phyloP scores from a whole-genome alignment of 2,113 vertebrate genomes.

The Jacana jacana region DNA sequence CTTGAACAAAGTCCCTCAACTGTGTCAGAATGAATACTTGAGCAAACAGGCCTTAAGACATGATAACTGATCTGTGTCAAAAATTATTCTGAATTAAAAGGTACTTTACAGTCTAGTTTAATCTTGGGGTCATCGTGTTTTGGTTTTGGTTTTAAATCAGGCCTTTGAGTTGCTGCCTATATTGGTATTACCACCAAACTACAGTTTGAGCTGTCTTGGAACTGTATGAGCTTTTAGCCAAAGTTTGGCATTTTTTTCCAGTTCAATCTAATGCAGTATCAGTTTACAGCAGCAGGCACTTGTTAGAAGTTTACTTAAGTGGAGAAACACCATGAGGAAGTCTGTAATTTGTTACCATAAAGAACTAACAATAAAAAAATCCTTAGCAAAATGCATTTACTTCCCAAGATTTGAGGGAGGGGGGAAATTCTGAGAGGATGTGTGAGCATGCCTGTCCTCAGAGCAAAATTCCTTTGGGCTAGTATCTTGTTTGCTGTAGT shows the following conservation, averaged over 20 bases:
- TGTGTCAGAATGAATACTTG: neutral
- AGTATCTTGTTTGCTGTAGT: neutral
- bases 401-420: neutral
- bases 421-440: neutral
- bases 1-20: neutral
- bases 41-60: neutral
- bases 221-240: too few species aligned
- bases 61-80: neutral
- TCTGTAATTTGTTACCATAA: neutral
- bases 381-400: neutral
- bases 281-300: neutral
- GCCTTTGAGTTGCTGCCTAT: neutral
- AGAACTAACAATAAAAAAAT: neutral
- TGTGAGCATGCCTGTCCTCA: neutral
- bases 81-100: neutral
- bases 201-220: neutral
- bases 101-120: neutral
- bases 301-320: neutral
- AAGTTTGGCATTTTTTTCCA: neutral
- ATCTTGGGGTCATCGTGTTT: neutral
- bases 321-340: neutral
- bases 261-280: neutral
- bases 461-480: neutral
- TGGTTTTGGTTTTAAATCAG: neutral
- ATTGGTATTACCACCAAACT: neutral